A percentile compares a stretch with the other conserved stretches of the same genome.
phyloP scores from a whole-genome alignment of 2,113 vertebrate species.

The Symphodus melops region DNA sequence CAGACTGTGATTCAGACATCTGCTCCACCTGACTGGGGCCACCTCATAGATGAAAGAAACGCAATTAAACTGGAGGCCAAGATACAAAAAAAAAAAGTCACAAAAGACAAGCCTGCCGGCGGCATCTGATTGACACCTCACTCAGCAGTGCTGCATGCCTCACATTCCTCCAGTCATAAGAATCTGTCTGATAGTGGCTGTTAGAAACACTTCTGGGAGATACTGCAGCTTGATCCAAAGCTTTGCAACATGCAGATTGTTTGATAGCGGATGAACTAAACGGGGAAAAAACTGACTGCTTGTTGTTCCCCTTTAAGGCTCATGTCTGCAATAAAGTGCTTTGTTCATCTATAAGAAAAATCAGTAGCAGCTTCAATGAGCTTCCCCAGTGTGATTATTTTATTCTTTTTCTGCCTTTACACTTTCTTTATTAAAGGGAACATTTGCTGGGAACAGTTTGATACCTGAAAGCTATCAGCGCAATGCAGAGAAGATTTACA shows the following conservation, averaged over 20 bases:
- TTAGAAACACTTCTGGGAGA: conserved; percentile 38
- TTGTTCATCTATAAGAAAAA: conserved; percentile 4
- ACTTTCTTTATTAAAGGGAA: background rate
- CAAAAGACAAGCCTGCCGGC: conserved; percentile 23
- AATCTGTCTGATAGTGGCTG: conserved; percentile 45
- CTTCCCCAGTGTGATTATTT: conserved; percentile 1
- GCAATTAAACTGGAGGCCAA: conserved; percentile 67
- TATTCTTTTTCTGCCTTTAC: background rate
- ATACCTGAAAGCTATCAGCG: conserved; percentile 18
- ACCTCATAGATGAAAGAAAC: conserved; percentile 38
- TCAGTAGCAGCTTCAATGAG: background rate
- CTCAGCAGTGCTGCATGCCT: conserved; percentile 26
- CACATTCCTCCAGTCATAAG: conserved; percentile 30
- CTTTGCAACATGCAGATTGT: conserved; percentile 29
- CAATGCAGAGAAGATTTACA: conserved; percentile 17
- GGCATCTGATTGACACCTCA: conserved; percentile 50
- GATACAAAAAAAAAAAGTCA: conserved; percentile 10
- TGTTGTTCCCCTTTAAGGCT: background rate
- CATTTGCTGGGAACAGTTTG: conserved; percentile 14
- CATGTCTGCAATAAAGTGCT: background rate
- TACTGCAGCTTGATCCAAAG: conserved; percentile 34
- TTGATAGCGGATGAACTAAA: conserved; percentile 21
- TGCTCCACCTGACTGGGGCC: conserved; percentile 60
- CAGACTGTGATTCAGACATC: conserved; percentile 65
- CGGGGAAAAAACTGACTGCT: background rate